Conservation (phyloP, 2,888 invertebrate genomes). For the Omphaloscelis lunosa region DNA sequence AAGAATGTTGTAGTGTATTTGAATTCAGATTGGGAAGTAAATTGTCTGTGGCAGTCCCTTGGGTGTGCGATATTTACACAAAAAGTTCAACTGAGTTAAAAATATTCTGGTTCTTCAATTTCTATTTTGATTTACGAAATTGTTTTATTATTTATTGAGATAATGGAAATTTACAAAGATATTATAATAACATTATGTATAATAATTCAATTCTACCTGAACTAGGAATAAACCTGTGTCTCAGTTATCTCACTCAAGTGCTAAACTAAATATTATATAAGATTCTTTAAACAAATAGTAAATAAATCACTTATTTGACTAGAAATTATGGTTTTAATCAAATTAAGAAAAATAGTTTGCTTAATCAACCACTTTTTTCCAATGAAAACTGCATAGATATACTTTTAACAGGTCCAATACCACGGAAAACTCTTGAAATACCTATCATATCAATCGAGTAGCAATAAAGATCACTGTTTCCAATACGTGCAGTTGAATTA, state of each 20-base stretch:
- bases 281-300: too few species aligned
- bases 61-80: not conserved
- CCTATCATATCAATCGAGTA: constrained; percentile 51
- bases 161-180: not conserved
- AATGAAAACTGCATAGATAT: not conserved
- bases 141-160: too few species aligned
- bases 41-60: not conserved
- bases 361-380: not conserved
- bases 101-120: not conserved
- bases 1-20: constrained; percentile 21
- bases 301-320: too few species aligned
- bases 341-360: not conserved
- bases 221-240: not conserved
- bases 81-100: not conserved
- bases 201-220: not conserved
- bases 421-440: constrained; percentile 27
- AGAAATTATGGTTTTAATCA: too few species aligned
- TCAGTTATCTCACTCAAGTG: too few species aligned
- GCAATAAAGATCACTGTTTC: constrained; percentile 66
- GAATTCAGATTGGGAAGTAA: constrained; percentile 23
- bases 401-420: not conserved
- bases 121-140: not conserved
- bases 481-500: constrained; percentile 64
- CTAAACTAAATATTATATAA: too few species aligned
- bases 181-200: not conserved